Conservation (phyloP, 2,113 vertebrate genomes). For the Probosciger aterrimus region DNA sequence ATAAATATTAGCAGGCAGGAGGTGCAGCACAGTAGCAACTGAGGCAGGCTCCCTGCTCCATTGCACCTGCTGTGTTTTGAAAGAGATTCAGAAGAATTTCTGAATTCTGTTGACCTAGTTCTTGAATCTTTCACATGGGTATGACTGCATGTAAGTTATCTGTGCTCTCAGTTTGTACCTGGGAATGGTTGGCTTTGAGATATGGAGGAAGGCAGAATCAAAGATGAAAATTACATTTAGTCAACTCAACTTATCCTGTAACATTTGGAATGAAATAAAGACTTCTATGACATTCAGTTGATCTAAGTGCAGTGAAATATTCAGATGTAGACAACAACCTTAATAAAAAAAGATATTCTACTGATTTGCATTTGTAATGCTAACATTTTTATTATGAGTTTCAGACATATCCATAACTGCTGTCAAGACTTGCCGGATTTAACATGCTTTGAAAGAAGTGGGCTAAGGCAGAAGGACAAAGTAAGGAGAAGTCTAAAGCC, state of each 20-base stretch:
- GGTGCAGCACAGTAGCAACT: not conserved
- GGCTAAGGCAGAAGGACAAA: not conserved
- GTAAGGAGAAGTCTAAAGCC: not conserved
- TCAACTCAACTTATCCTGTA: not conserved
- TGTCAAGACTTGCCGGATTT: not conserved
- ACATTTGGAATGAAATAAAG: not conserved
- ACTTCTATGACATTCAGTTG: not conserved
- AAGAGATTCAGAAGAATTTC: not conserved
- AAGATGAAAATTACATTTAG: not conserved
- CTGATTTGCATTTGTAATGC: not conserved
- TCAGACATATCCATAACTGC: not conserved
- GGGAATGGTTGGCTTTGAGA: not conserved
- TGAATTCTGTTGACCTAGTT: not conserved
- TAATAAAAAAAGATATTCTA: not conserved
- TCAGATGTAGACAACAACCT: not conserved
- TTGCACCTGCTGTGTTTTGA: not conserved
- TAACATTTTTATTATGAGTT: not conserved
- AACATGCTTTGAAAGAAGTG: not conserved
- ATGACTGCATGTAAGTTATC: not conserved
- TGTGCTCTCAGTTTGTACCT: not conserved
- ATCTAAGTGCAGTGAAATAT: not conserved
- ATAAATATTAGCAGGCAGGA: not conserved
- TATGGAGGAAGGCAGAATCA: not conserved
- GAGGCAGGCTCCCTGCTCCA: not conserved
- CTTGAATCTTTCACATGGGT: not conserved